Percentiles rank a stretch among this genome's conserved stretches.
phyloP scores from a whole-genome alignment of 2,888 invertebrate species.

The Tryphoninae sp. region DNA sequence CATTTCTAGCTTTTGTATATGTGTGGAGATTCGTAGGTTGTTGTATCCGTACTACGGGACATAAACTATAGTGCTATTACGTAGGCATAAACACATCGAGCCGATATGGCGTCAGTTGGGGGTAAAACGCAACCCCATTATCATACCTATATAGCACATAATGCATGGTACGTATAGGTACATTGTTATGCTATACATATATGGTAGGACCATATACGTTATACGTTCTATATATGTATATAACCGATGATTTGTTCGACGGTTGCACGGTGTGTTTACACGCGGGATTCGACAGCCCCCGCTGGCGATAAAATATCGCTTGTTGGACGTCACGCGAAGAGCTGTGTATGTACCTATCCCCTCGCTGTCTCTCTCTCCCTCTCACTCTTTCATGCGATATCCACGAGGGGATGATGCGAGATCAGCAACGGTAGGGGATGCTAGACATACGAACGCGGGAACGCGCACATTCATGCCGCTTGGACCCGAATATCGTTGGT shows the following conservation, averaged over 20 bases:
- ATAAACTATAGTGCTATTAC: slow-evolving; percentile 20
- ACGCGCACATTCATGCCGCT: slow-evolving; percentile 18
- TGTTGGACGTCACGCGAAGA: slow-evolving; percentile 56
- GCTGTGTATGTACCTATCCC: slow-evolving; percentile 47
- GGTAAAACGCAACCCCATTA: slow-evolving; percentile 32
- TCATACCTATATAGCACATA: slow-evolving; percentile 6
- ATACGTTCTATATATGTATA: slow-evolving; percentile 6
- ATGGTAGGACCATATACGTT: neutral
- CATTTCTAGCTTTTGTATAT: neutral
- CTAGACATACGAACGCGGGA: slow-evolving; percentile 20
- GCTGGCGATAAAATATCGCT: slow-evolving; percentile 66
- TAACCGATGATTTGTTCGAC: slow-evolving; percentile 70
- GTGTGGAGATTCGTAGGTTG: neutral
- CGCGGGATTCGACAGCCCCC: slow-evolving; percentile 65
- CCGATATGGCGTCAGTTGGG: slow-evolving; percentile 22
- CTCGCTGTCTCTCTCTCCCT: slow-evolving; percentile 10
- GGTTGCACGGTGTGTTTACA: slow-evolving; percentile 69
- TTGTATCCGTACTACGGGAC: neutral
- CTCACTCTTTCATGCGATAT: slow-evolving; percentile 16
- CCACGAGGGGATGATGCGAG: slow-evolving; percentile 52
- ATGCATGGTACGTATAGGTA: slow-evolving; percentile 10
- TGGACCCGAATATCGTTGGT: neutral
- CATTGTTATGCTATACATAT: neutral
- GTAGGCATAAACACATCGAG: slow-evolving; percentile 20
- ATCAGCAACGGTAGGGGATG: slow-evolving; percentile 29